These are phyloP conservation scores for Psittacula echo DNA, from an alignment of 2,797 vertebrate genomes.

Conservation along the genomic window DNA sequence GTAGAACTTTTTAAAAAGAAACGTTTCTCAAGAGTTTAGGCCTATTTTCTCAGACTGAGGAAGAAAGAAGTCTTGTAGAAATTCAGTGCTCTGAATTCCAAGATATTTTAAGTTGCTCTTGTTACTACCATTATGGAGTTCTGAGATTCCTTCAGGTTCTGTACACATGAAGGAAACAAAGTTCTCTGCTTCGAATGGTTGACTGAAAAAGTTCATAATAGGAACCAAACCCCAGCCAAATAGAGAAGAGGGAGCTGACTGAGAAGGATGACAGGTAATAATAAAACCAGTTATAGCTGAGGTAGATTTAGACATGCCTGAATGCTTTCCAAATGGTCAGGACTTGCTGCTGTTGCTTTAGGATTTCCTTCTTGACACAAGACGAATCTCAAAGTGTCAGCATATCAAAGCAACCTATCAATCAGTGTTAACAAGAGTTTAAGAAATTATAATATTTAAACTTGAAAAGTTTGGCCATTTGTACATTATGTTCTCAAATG, in stretches of 20 bases:
- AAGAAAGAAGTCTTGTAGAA: not conserved
- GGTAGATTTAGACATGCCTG: not conserved
- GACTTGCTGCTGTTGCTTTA: not conserved
- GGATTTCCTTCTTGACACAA: not conserved
- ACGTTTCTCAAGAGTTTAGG: not conserved
- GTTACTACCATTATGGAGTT: not conserved
- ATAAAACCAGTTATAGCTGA: not conserved
- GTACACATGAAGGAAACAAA: not conserved
- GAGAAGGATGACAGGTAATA: not conserved
- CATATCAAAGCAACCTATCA: not conserved
- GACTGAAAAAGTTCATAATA: not conserved
- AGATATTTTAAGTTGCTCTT: not conserved
- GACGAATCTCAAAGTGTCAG: not conserved
- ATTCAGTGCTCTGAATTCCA: not conserved
- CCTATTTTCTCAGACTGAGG: not conserved
- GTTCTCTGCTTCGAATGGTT: not conserved
- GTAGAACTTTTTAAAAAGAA: not conserved
- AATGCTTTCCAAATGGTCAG: not conserved
- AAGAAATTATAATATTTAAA: not conserved
- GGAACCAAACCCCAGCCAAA: not conserved
- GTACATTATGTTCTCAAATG: not conserved
- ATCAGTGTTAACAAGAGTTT: not conserved
- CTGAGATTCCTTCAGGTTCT: not conserved
- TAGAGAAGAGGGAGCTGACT: not conserved
- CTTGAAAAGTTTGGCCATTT: not conserved